Base-by-base conservation (phyloP, 2,797 vertebrate species). In the Falco concolor region DNA sequence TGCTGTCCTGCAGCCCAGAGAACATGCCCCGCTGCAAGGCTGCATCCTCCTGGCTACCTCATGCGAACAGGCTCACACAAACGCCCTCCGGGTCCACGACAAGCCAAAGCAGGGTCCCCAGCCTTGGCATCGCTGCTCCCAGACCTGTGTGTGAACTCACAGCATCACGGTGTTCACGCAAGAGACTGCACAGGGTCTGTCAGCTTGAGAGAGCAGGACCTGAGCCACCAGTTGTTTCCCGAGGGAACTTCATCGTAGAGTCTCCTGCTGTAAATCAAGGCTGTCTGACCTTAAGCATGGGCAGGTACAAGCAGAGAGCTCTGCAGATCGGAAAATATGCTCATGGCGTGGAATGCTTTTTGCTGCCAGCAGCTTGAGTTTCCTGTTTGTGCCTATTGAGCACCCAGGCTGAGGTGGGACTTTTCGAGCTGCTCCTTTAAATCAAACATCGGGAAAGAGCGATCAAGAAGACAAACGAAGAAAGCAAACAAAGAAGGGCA, bases 381-480 rank as follows among this genome's bases (percentile, higher is more conserved):
- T 65, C 17, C 22, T 70, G 18, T 67, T 65, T 44, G 77, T 84
- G 65, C 89, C 59, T 24, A n/a, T 21, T 1, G 0, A 79, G 77
- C 16, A 21, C 53, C 77, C n/a, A 38, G 50, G 52, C 47, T 50
- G 65, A 77, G 75, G 87, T 82, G 90, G 53, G 67, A 82, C 84
- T 84, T 84, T 57, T 70, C 9, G 13, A 87, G 82, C 91, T 89
- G 56, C 65, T 87, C 82, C 89, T 96, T 87, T 77, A 90, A 92
- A 52, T 59, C 89, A 95, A 72, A 83, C 75, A 63, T 10, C 3
- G 1, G 36, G 38, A 27, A 72, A 74, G 75, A 65, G 63, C 44
- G 23, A 50, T 76, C 40, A 47, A 85, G 84, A 67, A 70, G 82
- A 75, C 75, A 93, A 93, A 84, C 1, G 10, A 57, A 80, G 65